Evolutionary conservation across 2,113 vertebrate genomes (phyloP).

Genomic region (Onychostoma macrolepis): DNA sequence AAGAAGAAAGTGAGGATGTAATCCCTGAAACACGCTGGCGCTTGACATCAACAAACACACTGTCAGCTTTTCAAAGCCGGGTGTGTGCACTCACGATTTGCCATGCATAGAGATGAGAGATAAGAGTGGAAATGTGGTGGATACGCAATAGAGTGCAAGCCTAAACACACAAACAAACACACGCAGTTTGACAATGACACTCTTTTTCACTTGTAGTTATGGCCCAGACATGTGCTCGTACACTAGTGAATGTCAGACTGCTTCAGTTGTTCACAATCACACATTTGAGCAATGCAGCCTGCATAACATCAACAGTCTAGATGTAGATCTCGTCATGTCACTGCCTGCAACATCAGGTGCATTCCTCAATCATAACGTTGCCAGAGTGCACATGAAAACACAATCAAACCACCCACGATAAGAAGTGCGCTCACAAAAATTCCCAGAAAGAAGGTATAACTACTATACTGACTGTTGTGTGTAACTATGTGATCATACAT

Average conservation of each 20-base stretch:
- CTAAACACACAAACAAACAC: conserved; percentile 55
- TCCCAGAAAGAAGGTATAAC: not conserved
- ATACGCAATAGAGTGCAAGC: conserved; percentile 53
- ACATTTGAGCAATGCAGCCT: conserved; percentile 29
- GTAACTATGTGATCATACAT: not conserved
- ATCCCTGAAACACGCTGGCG: conserved; percentile 70
- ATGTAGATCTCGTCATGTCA: conserved; percentile 50
- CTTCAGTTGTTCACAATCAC: not conserved
- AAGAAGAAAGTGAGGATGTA: conserved; percentile 68
- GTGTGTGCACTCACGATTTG: conserved; percentile 56
- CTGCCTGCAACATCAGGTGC: conserved; percentile 47
- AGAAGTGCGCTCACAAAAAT: not conserved
- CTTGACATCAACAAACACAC: conserved; percentile 74
- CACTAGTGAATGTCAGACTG: not conserved
- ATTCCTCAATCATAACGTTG: conserved; percentile 46
- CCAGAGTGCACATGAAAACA: conserved; percentile 32
- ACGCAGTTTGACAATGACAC: conserved; percentile 7
- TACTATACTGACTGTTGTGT: not conserved
- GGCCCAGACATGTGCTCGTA: not conserved
- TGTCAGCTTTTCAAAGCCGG: conserved; percentile 68
- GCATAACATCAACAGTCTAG: conserved; percentile 48
- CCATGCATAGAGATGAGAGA: conserved; percentile 65
- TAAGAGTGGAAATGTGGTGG: conserved; percentile 62
- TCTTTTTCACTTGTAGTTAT: not conserved
- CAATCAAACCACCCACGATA: conserved; percentile 13